Evolutionary conservation across 2,888 invertebrate species (phyloP), one percentile per base, ranked within the genome.

Genomic region (Busseola fusca): DNA sequence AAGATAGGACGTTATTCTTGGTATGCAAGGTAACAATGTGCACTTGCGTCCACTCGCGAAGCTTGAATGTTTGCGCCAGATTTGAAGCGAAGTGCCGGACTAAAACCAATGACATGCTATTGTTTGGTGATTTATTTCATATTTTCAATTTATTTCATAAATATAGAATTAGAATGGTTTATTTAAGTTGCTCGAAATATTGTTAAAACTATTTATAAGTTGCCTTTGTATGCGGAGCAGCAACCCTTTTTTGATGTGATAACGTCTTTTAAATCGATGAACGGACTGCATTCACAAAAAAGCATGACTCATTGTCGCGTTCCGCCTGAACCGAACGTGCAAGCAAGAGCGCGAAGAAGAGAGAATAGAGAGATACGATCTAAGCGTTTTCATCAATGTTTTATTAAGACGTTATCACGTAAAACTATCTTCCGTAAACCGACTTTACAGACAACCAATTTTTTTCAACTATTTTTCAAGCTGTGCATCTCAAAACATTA

Each of bases 1-100:
- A 50, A 78, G 76, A 69, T 89, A 80, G 0, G 78, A 70, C 73
- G 50, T 84, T 87, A 70, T 73, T 52, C 21, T 50, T 69, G 16
- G 52, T 58, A 63, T 54, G 56, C 42, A 72, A 81, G 64, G 87
- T 91, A 94, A 94, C 94, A 94, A 94, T 94, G 91, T 91, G 88
- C 93, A 93, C 93, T 93, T 92, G 93, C 88, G 93, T 92, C 90
- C 93, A 92, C 89, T 91, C 83, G 91, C 87, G 84, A 89, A 88
- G 87, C 90, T 88, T 87, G 90, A 93, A 93, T 90, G 91, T 91
- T 92, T 93, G 92, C 91, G 93, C 92, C 91, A 93, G 93, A 92
- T 93, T 87, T 88, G 87, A 91, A 88, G 89, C 89, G 88, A 88
- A 90, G 89, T 88, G 86, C 83, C 80, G 88, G 85, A 91, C 90